Conservation (phyloP, 2,113 vertebrate genomes). For the Campylomormyrus numenius region DNA sequence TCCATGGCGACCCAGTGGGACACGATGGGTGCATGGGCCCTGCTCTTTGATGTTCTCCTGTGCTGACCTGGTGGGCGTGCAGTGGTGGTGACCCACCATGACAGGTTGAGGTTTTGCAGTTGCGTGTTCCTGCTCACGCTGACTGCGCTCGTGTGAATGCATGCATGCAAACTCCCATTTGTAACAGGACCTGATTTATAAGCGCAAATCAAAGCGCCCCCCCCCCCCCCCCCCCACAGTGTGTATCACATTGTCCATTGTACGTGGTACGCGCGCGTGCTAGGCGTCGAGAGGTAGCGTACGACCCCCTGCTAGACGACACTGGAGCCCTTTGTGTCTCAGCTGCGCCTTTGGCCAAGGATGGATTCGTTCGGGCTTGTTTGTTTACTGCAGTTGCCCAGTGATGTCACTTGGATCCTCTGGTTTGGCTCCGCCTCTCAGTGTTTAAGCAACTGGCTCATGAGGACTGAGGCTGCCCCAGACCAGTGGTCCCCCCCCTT, state of each 20-base stretch:
- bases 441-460: not conserved
- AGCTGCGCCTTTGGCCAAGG: conserved; percentile 1
- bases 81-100: not conserved
- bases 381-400: conserved; percentile 25
- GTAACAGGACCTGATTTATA: not conserved
- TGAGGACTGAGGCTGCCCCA: not conserved
- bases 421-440: not conserved
- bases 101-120: not conserved
- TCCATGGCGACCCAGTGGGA: not conserved
- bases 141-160: not conserved
- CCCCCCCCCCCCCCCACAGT: not conserved
- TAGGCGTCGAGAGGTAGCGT: conserved; percentile 5
- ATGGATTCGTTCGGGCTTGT: not conserved
- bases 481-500: not conserved
- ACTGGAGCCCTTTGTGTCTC: conserved; percentile 22
- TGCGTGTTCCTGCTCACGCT: not conserved
- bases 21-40: not conserved
- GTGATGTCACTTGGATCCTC: conserved; percentile 11
- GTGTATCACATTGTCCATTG: conserved; percentile 20
- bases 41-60: not conserved
- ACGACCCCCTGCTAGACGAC: conserved; percentile 1
- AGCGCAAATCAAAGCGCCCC: no score
- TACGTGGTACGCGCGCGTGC: conserved; percentile 1
- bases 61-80: not conserved
- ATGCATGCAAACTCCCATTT: not conserved